Evolutionary conservation across 2,797 vertebrate genomes (phyloP).

Genomic region (Naso thynnoides): DNA sequence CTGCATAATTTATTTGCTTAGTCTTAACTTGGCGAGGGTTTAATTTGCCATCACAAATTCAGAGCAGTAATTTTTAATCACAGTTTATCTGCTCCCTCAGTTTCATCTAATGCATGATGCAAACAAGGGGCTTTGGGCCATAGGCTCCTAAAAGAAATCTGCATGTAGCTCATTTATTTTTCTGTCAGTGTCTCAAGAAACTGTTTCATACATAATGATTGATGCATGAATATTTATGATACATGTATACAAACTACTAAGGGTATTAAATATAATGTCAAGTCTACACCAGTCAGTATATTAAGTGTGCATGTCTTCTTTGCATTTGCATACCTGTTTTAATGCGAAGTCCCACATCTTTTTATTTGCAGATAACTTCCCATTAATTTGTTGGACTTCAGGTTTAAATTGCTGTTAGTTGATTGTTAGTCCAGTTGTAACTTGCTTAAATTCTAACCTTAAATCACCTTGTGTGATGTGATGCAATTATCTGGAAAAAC

Average conservation of each 20-base stretch:
- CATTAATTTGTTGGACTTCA: background rate
- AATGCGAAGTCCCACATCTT: background rate
- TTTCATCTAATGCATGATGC: background rate
- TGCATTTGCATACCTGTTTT: background rate
- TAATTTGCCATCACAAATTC: conserved; percentile 24
- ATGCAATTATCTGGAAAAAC: conserved; percentile 19
- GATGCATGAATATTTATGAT: background rate
- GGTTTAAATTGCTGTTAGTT: background rate
- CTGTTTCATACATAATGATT: background rate
- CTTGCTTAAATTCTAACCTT: background rate
- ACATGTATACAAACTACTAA: background rate
- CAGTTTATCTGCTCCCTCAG: conserved; percentile 8
- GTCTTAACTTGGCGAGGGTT: conserved; percentile 12
- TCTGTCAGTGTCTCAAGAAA: background rate
- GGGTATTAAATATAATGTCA: no score
- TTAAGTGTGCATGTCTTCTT: background rate
- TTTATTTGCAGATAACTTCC: background rate
- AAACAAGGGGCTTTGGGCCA: background rate
- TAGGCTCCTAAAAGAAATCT: background rate
- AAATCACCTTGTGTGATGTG: background rate
- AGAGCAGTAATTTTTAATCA: conserved; percentile 14
- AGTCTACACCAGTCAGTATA: no score
- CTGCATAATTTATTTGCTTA: conserved; percentile 7
- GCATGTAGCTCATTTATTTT: background rate
- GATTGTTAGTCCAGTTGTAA: conserved; percentile 17